Conservation (phyloP, 2,113 vertebrate genomes). For the Potamarius usumacintae region DNA sequence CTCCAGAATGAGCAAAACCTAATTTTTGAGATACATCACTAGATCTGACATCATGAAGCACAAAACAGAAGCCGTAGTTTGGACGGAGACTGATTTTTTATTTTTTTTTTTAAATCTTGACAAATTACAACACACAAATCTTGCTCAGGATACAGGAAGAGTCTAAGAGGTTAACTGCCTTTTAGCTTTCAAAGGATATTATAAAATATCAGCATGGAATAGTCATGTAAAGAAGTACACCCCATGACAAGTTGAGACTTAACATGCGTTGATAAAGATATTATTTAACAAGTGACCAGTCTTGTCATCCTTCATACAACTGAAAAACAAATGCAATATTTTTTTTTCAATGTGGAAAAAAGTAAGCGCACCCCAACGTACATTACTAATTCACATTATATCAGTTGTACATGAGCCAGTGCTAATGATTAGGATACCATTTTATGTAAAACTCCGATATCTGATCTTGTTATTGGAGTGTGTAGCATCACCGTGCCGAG, state of each 20-base stretch:
- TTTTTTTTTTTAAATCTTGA: not conserved
- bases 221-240: not conserved
- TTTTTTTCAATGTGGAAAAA: not conserved
- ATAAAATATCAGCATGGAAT: not conserved
- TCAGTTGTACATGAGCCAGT: not conserved
- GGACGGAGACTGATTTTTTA: not conserved
- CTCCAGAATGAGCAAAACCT: not conserved
- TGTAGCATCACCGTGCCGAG: not conserved
- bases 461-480: not conserved
- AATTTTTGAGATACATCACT: not conserved
- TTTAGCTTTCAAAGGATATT: not conserved
- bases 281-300: not conserved
- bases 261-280: too few species aligned
- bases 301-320: not conserved
- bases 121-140: not conserved
- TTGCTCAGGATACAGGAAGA: not conserved
- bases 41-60: not conserved
- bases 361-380: not conserved
- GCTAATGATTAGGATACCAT: not conserved
- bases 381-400: not conserved
- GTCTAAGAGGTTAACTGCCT: not conserved
- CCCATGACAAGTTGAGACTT: not conserved
- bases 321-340: not conserved
- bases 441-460: not conserved
- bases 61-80: not conserved